phyloP scores from a whole-genome alignment of 1,140 invertebrate genomes.

The Camponotus vicinus region DNA sequence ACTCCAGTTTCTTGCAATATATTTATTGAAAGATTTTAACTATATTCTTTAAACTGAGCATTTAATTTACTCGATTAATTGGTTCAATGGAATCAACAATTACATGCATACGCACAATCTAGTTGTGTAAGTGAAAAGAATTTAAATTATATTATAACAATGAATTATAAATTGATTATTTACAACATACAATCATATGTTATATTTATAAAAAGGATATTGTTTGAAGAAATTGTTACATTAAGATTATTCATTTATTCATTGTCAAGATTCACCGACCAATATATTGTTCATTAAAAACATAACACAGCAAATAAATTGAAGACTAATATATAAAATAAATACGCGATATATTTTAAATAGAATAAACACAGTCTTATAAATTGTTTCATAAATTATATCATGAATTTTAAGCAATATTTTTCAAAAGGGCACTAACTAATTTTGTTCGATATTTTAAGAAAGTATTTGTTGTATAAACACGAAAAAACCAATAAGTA shows the following conservation, averaged over 20 bases:
- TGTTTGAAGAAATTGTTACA: neutral
- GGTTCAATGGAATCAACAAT: neutral
- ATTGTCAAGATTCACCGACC: neutral
- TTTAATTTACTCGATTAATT: neutral
- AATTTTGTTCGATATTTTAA: constrained; percentile 16
- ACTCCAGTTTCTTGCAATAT: constrained; percentile 11
- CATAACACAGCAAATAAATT: constrained; percentile 13
- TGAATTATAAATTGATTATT: constrained; percentile 27
- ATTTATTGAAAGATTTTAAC: constrained; percentile 10
- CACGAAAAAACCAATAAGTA: constrained; percentile 23
- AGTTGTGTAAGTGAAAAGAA: constrained; percentile 6
- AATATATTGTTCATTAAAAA: constrained; percentile 10
- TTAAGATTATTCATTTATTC: constrained; percentile 13
- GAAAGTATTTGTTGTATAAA: constrained; percentile 38
- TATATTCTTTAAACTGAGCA: constrained; percentile 5
- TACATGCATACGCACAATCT: constrained; percentile 52
- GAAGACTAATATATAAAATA: constrained; percentile 40
- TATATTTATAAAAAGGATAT: constrained; percentile 32
- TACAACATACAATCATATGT: constrained; percentile 8
- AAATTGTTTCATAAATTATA: constrained; percentile 20
- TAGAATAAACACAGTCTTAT: constrained; percentile 43
- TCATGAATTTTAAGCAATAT: constrained; percentile 29
- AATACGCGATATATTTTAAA: constrained; percentile 53
- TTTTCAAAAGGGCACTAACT: constrained; percentile 38
- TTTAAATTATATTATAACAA: constrained; percentile 25